Percentiles rank a stretch among this genome's conserved stretches.
These are phyloP conservation scores for Paralvinella palmiformis DNA, from an alignment of 1,140 invertebrate species.

Conservation along the genomic window DNA sequence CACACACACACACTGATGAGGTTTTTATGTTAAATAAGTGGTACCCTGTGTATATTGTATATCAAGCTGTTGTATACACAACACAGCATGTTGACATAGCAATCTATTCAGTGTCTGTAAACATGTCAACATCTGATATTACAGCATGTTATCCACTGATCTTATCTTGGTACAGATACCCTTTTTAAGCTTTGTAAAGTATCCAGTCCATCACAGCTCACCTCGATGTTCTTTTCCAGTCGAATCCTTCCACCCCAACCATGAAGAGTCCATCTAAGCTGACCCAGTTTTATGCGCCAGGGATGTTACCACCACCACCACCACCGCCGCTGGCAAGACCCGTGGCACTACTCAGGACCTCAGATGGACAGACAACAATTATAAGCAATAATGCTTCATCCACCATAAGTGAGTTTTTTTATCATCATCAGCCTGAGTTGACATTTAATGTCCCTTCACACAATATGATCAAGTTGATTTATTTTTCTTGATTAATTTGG, in stretches of 20 bases:
- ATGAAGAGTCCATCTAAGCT: conserved; percentile 60
- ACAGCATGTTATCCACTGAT: too few relatives aligned
- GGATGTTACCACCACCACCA: conserved; percentile 73
- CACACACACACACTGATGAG: too few relatives aligned
- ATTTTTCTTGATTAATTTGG: background rate
- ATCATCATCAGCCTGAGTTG: too few relatives aligned
- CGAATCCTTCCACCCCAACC: conserved; percentile 43
- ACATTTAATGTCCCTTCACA: background rate
- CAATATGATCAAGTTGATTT: background rate
- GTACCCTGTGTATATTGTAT: too few relatives aligned
- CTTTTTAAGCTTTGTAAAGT: too few relatives aligned
- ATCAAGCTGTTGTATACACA: too few relatives aligned
- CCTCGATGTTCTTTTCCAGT: conserved; percentile 26
- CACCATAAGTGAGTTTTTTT: conserved; percentile 71
- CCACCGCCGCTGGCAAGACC: conserved; percentile 80
- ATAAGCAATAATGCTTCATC: background rate
- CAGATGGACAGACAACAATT: conserved; percentile 30
- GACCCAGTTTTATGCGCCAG: conserved; percentile 83
- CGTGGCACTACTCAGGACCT: conserved; percentile 81
- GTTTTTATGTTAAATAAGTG: too few relatives aligned
- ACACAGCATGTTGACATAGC: too few relatives aligned
- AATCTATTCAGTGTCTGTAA: too few relatives aligned
- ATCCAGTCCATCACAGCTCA: too few relatives aligned
- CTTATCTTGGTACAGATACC: too few relatives aligned
- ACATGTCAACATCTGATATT: too few relatives aligned